Evolutionary conservation across 2,888 invertebrate genomes (phyloP).

Genomic region (Spilosoma lubricipeda): DNA sequence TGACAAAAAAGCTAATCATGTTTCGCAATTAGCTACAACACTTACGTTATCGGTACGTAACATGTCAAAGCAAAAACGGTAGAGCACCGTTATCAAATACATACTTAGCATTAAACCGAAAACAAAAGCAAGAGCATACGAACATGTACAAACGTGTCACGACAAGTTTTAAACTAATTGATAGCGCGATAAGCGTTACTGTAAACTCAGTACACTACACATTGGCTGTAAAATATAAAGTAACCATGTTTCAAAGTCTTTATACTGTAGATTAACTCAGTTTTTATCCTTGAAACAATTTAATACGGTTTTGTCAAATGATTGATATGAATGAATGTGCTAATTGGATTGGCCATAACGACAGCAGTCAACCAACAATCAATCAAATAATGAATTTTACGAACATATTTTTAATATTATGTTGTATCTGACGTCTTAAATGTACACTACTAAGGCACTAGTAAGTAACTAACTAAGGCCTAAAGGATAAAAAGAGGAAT

Average conservation of each 20-base stretch:
- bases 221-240: neutral
- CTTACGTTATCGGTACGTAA: neutral
- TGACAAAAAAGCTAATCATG: neutral
- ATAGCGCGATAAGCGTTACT: constrained; percentile 20
- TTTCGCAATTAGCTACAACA: neutral
- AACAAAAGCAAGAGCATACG: neutral
- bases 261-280: neutral
- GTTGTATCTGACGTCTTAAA: neutral
- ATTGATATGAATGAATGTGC: neutral
- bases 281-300: neutral
- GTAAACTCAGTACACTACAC: neutral
- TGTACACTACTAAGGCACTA: neutral
- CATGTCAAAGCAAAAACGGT: neutral
- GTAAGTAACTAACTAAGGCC: neutral
- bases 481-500: too few species aligned
- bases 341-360: neutral
- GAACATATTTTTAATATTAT: neutral
- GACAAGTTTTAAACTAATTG: constrained; percentile 26
- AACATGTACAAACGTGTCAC: constrained; percentile 32
- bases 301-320: neutral
- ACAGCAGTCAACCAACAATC: neutral
- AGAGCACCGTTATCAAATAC: neutral
- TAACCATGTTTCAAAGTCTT: neutral
- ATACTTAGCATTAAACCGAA: neutral
- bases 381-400: neutral